These are phyloP conservation scores for Megaustenia siamemsis DNA, from an alignment of 2,888 invertebrate species.

Conservation along the genomic window DNA sequence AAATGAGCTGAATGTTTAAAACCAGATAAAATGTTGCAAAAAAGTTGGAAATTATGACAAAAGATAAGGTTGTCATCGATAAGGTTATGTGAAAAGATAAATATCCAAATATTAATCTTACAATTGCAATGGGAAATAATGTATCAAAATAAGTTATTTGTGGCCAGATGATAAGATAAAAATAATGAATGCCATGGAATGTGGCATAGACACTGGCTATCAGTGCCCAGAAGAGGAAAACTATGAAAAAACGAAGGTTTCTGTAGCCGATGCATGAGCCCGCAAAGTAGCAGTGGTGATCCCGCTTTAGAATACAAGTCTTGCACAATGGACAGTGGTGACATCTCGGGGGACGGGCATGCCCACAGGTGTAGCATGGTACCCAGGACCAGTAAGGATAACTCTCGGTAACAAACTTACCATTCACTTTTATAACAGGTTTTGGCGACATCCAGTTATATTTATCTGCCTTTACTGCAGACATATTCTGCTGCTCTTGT, in stretches of 20 bases:
- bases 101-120: constrained; percentile 65
- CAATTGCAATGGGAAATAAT: constrained; percentile 65
- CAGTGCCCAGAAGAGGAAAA: constrained; percentile 72
- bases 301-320: constrained; percentile 75
- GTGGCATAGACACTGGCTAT: constrained; percentile 65
- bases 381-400: constrained; percentile 78
- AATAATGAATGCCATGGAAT: constrained; percentile 58
- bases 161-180: constrained; percentile 55
- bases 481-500: not conserved
- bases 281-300: constrained; percentile 78
- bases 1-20: constrained; percentile 61
- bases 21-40: constrained; percentile 65
- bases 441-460: constrained; percentile 14
- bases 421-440: constrained; percentile 34
- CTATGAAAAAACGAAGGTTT: constrained; percentile 76
- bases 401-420: constrained; percentile 56
- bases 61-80: constrained; percentile 63
- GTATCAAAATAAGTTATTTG: constrained; percentile 64
- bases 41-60: constrained; percentile 67
- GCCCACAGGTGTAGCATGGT: constrained; percentile 71
- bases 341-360: constrained; percentile 74
- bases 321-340: constrained; percentile 77
- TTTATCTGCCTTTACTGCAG: not conserved
- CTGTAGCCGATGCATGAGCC: constrained; percentile 74
- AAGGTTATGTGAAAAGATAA: constrained; percentile 57